These are phyloP conservation scores for Mustela nigripes DNA, from an alignment of 2,113 vertebrate species.

Conservation along the genomic window DNA sequence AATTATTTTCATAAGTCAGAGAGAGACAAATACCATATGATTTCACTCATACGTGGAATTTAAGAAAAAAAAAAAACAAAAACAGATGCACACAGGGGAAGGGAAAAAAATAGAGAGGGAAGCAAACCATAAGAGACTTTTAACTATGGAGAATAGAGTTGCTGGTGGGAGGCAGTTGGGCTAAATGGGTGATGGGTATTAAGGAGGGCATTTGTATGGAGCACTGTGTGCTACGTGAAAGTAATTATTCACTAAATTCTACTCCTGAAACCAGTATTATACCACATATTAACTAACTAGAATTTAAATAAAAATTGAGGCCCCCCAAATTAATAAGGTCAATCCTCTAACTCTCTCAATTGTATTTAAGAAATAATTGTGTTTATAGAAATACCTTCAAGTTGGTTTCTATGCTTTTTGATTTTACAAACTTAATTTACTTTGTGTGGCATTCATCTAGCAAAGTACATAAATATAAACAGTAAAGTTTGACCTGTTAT, in stretches of 20 bases:
- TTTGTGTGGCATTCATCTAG: not conserved
- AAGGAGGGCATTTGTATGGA: not conserved
- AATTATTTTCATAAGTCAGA: not conserved
- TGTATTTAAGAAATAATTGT: not conserved
- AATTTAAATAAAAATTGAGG: not conserved
- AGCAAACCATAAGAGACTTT: not conserved
- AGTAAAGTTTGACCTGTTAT: not conserved
- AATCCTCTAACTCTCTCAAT: not conserved
- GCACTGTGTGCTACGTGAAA: not conserved
- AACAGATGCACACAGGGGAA: not conserved
- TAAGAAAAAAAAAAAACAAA: not conserved
- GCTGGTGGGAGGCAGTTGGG: too few species aligned
- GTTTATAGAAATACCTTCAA: not conserved
- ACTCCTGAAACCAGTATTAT: not conserved
- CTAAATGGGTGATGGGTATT: not conserved
- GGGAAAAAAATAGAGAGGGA: not conserved
- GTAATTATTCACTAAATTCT: not conserved
- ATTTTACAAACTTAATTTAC: constrained; percentile 23
- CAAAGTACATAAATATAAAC: not conserved
- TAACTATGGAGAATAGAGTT: too few species aligned
- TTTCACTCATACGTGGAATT: not conserved
- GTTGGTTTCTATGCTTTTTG: not conserved
- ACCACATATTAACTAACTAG: not conserved
- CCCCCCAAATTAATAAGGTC: not conserved
- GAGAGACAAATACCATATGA: not conserved